Conservation (phyloP, 2,797 vertebrate genomes). For the Eulemur mongoz region DNA sequence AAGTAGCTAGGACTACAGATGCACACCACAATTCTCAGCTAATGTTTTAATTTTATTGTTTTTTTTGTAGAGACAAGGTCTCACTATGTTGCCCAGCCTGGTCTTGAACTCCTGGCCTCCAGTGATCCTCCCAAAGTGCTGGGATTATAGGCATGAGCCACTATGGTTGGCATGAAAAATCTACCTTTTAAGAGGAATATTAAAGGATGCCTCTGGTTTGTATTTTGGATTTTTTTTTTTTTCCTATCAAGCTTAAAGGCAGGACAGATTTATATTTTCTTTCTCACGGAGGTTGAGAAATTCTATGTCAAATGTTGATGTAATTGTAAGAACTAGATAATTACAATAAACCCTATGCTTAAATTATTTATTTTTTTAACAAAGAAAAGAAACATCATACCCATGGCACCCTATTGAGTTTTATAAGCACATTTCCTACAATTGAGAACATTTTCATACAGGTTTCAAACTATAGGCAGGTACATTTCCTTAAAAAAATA, state of each 20-base stretch:
- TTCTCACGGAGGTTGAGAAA: not conserved
- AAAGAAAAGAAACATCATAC: not conserved
- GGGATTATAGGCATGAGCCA: not conserved
- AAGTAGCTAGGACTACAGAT: no score
- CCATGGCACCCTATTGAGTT: not conserved
- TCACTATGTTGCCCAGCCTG: not conserved
- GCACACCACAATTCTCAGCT: no score
- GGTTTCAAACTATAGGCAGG: conserved; percentile 8
- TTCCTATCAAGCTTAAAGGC: not conserved
- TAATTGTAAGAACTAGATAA: conserved; percentile 10
- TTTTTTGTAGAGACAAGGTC: no score
- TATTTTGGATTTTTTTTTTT: conserved; percentile 25
- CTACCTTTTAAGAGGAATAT: not conserved
- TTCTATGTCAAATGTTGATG: conserved; percentile 14
- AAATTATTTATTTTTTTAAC: not conserved
- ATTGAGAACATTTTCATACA: not conserved
- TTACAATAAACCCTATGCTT: not conserved
- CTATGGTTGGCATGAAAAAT: not conserved
- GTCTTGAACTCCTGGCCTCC: not conserved
- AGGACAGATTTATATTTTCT: not conserved
- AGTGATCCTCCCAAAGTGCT: not conserved
- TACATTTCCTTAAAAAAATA: not conserved
- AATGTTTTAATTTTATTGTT: no score
- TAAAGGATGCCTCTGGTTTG: not conserved
- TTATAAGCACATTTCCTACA: conserved; percentile 1